Evolutionary conservation across 2,888 invertebrate genomes (phyloP).

Genomic region (Papilio protenor): DNA sequence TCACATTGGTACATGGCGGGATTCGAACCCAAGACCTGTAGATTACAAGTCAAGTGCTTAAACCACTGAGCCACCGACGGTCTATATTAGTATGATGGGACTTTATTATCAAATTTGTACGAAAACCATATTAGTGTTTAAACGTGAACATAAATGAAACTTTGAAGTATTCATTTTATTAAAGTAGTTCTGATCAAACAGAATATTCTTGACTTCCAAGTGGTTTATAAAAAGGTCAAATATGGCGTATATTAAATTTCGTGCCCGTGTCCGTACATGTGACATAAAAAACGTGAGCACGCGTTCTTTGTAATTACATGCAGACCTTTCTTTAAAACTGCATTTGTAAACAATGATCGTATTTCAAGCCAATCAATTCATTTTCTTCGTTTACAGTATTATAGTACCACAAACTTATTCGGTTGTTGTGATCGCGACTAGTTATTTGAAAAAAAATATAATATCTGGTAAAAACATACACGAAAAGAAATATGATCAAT

Average conservation of each 20-base stretch:
- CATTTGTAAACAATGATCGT: constrained; percentile 5
- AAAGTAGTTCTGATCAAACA: background rate
- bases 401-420: background rate
- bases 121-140: too few species aligned
- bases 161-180: background rate
- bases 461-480: too few species aligned
- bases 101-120: too few species aligned
- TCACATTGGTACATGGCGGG: too few species aligned
- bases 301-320: background rate
- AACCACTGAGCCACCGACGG: too few species aligned
- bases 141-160: background rate
- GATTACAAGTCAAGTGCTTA: too few species aligned
- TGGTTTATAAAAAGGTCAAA: background rate
- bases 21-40: too few species aligned
- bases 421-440: background rate
- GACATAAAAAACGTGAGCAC: constrained; percentile 1
- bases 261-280: background rate
- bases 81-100: too few species aligned
- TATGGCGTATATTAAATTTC: background rate
- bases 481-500: too few species aligned
- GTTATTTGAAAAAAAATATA: too few species aligned
- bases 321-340: background rate
- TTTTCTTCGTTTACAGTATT: background rate
- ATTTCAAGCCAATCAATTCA: background rate
- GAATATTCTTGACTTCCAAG: background rate